Evolutionary conservation across 2,113 vertebrate species (phyloP).

Genomic region (Embiotoca jacksoni): DNA sequence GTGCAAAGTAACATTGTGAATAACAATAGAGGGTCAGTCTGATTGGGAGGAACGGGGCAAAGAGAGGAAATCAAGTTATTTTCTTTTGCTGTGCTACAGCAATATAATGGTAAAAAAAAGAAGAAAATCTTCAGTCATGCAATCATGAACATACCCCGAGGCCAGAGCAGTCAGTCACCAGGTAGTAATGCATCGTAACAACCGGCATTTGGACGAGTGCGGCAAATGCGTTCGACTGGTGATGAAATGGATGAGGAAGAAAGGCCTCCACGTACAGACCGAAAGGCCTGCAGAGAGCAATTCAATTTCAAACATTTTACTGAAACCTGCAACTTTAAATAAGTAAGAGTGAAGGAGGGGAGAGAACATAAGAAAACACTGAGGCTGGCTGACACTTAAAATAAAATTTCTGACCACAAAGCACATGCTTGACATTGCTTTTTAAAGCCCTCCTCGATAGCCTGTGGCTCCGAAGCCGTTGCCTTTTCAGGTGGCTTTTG

Average conservation of each 20-base stretch:
- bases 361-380: constrained; percentile 19
- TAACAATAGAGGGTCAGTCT: background rate
- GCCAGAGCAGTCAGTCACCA: constrained; percentile 24
- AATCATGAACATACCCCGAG: constrained; percentile 26
- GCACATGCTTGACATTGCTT: constrained; percentile 45
- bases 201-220: constrained; percentile 21
- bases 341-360: constrained; percentile 54
- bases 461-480: constrained; percentile 31
- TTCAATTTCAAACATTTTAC: constrained; percentile 47
- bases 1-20: background rate
- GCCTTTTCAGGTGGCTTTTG: constrained; percentile 63
- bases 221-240: constrained; percentile 1
- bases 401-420: constrained; percentile 44
- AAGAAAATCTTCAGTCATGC: background rate
- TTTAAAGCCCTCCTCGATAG: constrained; percentile 32
- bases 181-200: constrained; percentile 39
- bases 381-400: constrained; percentile 20
- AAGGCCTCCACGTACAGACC: background rate
- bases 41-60: background rate
- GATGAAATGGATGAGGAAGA: constrained; percentile 39
- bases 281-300: background rate
- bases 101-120: background rate
- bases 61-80: background rate
- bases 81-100: constrained; percentile 8
- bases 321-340: constrained; percentile 41